phyloP scores from a whole-genome alignment of 2,797 vertebrate genomes.

The Sebastes flavidus region DNA sequence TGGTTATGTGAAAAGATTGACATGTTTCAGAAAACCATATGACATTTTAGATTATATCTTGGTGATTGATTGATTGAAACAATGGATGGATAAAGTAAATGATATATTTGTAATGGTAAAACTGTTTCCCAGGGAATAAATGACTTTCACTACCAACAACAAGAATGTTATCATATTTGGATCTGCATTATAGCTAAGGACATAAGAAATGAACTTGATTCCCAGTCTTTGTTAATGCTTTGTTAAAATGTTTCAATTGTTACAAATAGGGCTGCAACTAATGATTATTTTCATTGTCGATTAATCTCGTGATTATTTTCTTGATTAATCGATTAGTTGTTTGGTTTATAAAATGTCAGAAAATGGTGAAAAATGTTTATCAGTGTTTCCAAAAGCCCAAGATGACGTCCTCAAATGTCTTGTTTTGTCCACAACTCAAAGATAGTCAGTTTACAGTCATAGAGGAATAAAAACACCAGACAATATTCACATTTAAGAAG shows the following conservation, averaged over 20 bases:
- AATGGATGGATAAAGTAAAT: neutral
- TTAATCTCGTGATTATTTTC: no score
- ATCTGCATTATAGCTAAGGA: neutral
- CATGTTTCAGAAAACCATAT: neutral
- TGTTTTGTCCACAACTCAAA: no score
- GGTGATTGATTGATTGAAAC: neutral
- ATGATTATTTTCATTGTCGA: no score
- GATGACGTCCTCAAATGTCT: no score
- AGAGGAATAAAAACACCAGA: fast-evolving
- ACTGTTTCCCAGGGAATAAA: neutral
- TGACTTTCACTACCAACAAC: neutral
- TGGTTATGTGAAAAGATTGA: neutral
- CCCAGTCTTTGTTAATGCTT: neutral
- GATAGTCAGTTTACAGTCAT: no score
- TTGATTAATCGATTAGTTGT: no score
- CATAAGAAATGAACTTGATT: neutral
- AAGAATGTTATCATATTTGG: neutral
- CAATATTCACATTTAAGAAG: no score
- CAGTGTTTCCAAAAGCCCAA: no score
- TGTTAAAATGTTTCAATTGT: neutral
- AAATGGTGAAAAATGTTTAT: no score
- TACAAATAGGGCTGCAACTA: no score
- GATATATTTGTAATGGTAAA: neutral
- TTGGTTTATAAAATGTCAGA: no score
- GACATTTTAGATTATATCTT: neutral